Base-by-base conservation (phyloP, 2,888 invertebrate genomes). In the Heterodera filipjevi region DNA sequence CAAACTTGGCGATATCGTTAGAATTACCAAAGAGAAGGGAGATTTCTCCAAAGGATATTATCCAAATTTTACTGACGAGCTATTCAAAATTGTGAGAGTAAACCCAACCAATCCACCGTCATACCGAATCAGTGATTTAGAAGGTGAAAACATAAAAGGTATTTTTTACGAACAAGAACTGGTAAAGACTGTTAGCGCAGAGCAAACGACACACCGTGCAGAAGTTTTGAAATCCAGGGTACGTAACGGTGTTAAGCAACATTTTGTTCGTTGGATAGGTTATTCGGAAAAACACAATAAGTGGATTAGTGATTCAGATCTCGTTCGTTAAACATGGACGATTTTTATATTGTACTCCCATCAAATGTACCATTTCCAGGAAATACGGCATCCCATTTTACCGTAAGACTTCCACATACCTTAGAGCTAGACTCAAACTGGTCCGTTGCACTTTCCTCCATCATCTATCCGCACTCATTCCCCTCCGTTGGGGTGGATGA, bases 201-300 rank as follows among this genome's bases (percentile, higher is more conserved):
- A 71, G 6, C 27, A 35, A 16, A 71, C 35, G 2, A 71, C 71
- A 1, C 71, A 71, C 6, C 2, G 71, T 16, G 35, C 35, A 12
- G 71, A 71, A 71, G 32, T 71, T 27, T 35, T 71, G 16, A 71
- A 71, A 71, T 30, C 71, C 30, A 32, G 39, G 3, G 32, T 19
- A 30, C 14, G 27, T 14, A 71, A 53, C 30, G 71, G 71, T 16
- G 30, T 71, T 16, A 71, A 71, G 32, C 27, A 71, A 71, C 71
- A 71, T 35, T 71, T 71, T 71, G 71, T 71, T 32, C 33, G 71
- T 32, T 71, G 71, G 71, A 71, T 71, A 27, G 71, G 71, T 14
- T 35, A 33, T 71, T 16, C 12, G 10, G 71, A 71, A 32, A 71
- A 33, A 10, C 35, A 33, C 53, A 71, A 71, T 30, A 71, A 14